Evolutionary conservation across 1,140 invertebrate species (phyloP), one percentile per base, ranked within the genome.

Genomic region (Littorina saxatilis): DNA sequence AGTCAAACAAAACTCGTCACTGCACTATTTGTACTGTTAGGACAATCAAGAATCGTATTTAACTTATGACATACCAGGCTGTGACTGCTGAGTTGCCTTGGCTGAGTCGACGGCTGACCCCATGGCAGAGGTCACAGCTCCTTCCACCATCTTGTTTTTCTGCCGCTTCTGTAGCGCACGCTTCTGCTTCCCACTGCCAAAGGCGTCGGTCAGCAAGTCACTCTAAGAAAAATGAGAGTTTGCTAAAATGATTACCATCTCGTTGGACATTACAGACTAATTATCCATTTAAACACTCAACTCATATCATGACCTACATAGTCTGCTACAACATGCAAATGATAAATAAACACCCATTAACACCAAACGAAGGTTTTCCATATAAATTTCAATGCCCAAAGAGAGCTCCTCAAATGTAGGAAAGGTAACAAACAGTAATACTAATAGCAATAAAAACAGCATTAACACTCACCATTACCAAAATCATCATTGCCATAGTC

Each of bases 181-280:
- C 58, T 66, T 78, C 76, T 78, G 55, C 58, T 78, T 78, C 55
- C 76, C 55, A 55, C 76, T 78, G 55, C 76, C 76, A 78, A 78
- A 78, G 15, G 76, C 58, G n/a, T 78, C 76, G 2, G 76, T 78
- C 55, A 78, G 58, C 32, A 78, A 9, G 39, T 78, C 76, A 15
- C 23, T 27, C 76, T 78, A 37, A 23, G 29, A 73, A n/a, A n/a
- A n/a, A n/a, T n/a, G n/a, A 70, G 37, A 32, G 23, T 32, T 66
- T 13, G 15, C 2, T 15, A 32, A 0, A 66, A 20, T 7, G 7
- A 29, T 15, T 3, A 17, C 23, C 63, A 20, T n/a, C 20, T 27
- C 32, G 63, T 27, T 32, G 32, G 17, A 23, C 15, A 29, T 27
- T n/a, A 1, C 17, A 66, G 17, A 20, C 15, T 29, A 27, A 23